Base-by-base conservation (phyloP, 2,888 invertebrate genomes). In the Phlogophora meticulosa region DNA sequence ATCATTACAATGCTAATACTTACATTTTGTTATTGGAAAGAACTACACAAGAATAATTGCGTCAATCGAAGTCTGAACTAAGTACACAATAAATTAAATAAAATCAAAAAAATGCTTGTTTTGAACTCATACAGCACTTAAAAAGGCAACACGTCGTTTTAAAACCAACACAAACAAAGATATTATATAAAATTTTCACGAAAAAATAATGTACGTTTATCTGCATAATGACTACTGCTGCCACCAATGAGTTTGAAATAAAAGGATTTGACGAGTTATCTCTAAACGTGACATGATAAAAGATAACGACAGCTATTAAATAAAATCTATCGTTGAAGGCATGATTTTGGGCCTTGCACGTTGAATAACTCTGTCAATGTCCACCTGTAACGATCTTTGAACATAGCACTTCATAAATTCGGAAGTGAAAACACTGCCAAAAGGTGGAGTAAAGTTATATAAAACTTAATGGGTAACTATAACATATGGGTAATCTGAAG, bases 211-310 rank as follows among this genome's bases (percentile, higher is more conserved):
- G 20, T 38, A 10, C 1, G 13, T 20, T 11, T 57, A 59, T 71
- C 48, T 9, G 42, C 15, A 20, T 5, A 22, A 36, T n/a, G n/a
- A n/a, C n/a, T 24, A 32, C 34, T n/a, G 36, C 40, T 34, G 36
- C 24, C 20, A 46, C 22, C 13, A 63, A 73, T 72, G 28, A 53
- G 4, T 24, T 36, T 42, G 0, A 28, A 45, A 64, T 48, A 53
- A 46, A 69, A 20, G 49, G 38, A 70, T 70, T 45, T 28, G 1
- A n/a, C 4, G n/a, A 17, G 22, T 38, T 67, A 67, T 67, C 67
- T 36, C 22, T 32, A 10, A 38, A 13, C 13, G 28, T 36, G 28
- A 17, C 17, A 20, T 49, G 13, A 0, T 58, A 42, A 0, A 22
- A 13, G 72, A 67, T 67, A 72, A 43, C 7, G 3, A 17, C 13